These are phyloP conservation scores for Mycalesis mineus DNA, from an alignment of 2,888 invertebrate genomes.

Conservation along the genomic window DNA sequence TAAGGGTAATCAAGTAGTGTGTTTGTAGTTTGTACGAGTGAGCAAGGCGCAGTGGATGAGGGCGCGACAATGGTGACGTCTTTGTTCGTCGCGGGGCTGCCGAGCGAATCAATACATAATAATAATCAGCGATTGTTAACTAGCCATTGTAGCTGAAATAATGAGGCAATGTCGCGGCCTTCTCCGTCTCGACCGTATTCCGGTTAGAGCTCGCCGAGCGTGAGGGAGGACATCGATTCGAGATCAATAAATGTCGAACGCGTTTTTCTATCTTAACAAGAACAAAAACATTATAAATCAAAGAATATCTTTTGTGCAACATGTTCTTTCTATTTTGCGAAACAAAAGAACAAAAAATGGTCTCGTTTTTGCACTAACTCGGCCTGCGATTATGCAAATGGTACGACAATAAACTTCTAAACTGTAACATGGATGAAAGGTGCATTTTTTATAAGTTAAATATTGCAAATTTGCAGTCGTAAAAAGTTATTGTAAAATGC, in stretches of 20 bases:
- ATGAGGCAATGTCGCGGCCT: conserved; percentile 64
- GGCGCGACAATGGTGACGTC: conserved; percentile 47
- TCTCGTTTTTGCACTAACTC: conserved; percentile 64
- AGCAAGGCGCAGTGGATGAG: conserved; percentile 45
- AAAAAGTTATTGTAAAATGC: conserved; percentile 52
- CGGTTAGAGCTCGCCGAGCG: conserved; percentile 52
- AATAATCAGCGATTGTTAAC: conserved; percentile 61
- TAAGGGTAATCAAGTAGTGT: conserved; percentile 58
- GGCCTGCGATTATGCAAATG: conserved; percentile 74
- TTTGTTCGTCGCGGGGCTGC: conserved; percentile 48
- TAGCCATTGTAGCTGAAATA: conserved; percentile 58
- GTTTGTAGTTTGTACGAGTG: conserved; percentile 27
- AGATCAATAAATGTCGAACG: conserved; percentile 52
- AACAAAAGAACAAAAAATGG: conserved; percentile 64
- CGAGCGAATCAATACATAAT: conserved; percentile 54
- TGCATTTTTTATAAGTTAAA: conserved; percentile 57
- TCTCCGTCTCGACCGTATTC: conserved; percentile 49
- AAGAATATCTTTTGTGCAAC: conserved; percentile 69
- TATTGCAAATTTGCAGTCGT: conserved; percentile 56
- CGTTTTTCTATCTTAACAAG: conserved; percentile 47
- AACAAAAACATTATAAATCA: conserved; percentile 61
- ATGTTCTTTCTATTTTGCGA: conserved; percentile 57
- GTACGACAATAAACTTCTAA: conserved; percentile 66
- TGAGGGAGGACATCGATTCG: conserved; percentile 51
- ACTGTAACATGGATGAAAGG: conserved; percentile 67